A percentile compares a stretch with the other conserved stretches of the same genome.
These are phyloP conservation scores for Brachymystax lenok DNA, from an alignment of 2,797 vertebrate species.

Conservation along the genomic window DNA sequence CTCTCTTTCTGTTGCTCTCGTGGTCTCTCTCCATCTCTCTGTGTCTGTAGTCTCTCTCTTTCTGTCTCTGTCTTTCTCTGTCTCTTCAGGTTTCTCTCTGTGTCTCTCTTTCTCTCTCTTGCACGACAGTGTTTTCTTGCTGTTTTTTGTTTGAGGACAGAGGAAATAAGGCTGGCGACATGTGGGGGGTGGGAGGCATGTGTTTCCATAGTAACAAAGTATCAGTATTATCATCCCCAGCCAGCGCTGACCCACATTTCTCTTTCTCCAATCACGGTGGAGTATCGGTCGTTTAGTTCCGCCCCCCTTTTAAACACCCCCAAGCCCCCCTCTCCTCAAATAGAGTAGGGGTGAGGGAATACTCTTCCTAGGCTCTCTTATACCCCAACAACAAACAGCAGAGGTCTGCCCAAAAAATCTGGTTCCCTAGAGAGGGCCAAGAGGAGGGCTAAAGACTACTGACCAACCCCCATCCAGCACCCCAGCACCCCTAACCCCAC, in stretches of 20 bases:
- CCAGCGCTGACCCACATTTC: slow-evolving; percentile 74
- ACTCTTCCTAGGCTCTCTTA: slow-evolving; percentile 26
- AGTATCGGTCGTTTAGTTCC: slow-evolving; percentile 27
- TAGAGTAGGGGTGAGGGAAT: slow-evolving; percentile 22
- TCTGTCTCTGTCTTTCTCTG: neutral
- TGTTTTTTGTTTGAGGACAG: slow-evolving; percentile 58
- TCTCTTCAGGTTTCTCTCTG: neutral
- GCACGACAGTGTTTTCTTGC: slow-evolving; percentile 32
- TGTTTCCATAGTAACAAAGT: slow-evolving; percentile 74
- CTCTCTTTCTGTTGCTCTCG: slow-evolving; percentile 14
- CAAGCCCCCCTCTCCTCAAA: slow-evolving; percentile 12
- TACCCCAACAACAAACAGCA: slow-evolving; percentile 48
- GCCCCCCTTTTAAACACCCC: slow-evolving; percentile 33
- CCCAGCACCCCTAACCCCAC: slow-evolving; percentile 2
- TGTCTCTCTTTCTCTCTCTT: neutral
- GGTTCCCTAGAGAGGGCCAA: slow-evolving; percentile 44
- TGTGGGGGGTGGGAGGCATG: slow-evolving; percentile 44
- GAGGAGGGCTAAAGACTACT: slow-evolving; percentile 61
- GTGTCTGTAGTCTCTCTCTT: slow-evolving; percentile 15
- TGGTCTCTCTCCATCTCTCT: neutral
- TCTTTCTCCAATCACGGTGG: slow-evolving; percentile 46
- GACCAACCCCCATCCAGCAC: slow-evolving; percentile 35
- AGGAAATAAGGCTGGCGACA: slow-evolving; percentile 64
- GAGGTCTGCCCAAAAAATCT: slow-evolving; percentile 53
- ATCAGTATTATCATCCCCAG: slow-evolving; percentile 66